Percentiles rank a stretch among this genome's conserved stretches.
Conservation (phyloP, 2,113 vertebrate species). For the Trematomus loennbergii region DNA sequence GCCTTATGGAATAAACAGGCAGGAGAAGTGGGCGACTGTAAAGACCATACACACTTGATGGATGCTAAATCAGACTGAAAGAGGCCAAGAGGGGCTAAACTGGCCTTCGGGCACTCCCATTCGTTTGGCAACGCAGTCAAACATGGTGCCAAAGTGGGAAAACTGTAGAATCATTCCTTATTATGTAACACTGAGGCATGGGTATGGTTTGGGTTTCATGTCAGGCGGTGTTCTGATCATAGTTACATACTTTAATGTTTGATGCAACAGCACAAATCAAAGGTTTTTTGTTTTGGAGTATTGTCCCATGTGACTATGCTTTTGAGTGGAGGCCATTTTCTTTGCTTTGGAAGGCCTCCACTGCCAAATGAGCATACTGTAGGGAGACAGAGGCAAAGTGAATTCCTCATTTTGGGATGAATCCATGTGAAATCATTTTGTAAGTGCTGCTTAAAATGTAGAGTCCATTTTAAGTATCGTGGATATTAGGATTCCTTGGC, state of each 20-base stretch:
- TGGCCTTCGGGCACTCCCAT: conserved; percentile 37
- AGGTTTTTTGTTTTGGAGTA: neutral
- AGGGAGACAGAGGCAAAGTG: neutral
- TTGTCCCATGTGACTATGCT: neutral
- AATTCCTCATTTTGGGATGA: neutral
- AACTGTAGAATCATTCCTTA: conserved; percentile 24
- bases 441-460: neutral
- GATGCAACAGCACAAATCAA: neutral
- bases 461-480: neutral
- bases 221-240: neutral
- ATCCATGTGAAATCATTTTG: neutral
- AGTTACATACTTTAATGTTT: neutral
- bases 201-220: neutral
- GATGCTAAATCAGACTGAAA: conserved; percentile 63
- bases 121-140: conserved; percentile 29
- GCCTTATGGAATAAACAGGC: conserved; percentile 59
- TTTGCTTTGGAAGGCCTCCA: neutral
- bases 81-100: conserved; percentile 60
- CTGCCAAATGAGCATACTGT: neutral
- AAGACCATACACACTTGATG: conserved; percentile 39
- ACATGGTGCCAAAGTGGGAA: conserved; percentile 33
- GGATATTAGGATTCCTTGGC: neutral
- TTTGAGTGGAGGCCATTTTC: neutral
- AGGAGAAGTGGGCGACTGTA: conserved; percentile 48
- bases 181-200: neutral